These are phyloP conservation scores for Dermolepida albohirtum DNA, from an alignment of 2,888 invertebrate species.

Conservation along the genomic window DNA sequence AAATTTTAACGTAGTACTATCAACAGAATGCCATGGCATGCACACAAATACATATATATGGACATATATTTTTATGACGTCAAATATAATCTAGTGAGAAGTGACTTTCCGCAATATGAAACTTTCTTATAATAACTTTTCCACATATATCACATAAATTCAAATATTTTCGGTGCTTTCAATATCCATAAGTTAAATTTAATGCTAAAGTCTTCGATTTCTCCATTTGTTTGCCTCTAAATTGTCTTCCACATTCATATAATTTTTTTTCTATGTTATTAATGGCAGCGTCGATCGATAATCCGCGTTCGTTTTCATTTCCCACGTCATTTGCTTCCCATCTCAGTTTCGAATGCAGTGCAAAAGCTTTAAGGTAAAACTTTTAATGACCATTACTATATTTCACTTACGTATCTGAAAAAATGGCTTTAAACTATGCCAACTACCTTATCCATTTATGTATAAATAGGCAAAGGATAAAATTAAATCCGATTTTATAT, in stretches of 20 bases:
- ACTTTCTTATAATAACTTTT: constrained; percentile 34
- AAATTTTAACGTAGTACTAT: background rate
- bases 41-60: background rate
- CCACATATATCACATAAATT: constrained; percentile 26
- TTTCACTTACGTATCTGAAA: background rate
- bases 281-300: constrained; percentile 11
- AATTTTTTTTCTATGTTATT: constrained; percentile 4
- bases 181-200: constrained; percentile 40
- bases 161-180: constrained; percentile 37
- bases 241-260: constrained; percentile 11
- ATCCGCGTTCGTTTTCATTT: background rate
- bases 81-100: background rate
- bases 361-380: background rate
- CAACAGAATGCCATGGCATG: no score
- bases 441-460: no score
- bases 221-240: constrained; percentile 22
- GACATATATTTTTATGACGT: background rate
- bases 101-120: constrained; percentile 3
- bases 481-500: no score
- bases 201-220: constrained; percentile 27
- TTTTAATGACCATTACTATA: constrained; percentile 1
- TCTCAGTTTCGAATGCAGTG: background rate
- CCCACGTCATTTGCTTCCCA: background rate
- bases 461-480: no score
- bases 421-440: background rate